phyloP scores from a whole-genome alignment of 2,797 vertebrate genomes.

The Enteromius trimaculatus region DNA sequence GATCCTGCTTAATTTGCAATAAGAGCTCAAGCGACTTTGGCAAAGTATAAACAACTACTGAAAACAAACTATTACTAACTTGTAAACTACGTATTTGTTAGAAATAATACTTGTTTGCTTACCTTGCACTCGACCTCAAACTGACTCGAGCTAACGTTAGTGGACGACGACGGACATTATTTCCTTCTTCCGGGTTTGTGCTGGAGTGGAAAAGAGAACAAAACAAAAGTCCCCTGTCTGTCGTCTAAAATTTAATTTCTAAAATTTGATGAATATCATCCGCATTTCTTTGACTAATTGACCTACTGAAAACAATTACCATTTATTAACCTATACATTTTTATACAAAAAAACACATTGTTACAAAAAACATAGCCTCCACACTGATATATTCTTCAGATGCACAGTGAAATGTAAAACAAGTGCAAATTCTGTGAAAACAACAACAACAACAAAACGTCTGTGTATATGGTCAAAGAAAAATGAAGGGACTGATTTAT shows the following conservation, averaged over 20 bases:
- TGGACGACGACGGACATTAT: conserved; percentile 54
- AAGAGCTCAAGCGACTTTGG: conserved; percentile 9
- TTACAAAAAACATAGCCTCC: not conserved
- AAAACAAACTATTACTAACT: not conserved
- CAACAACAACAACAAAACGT: not conserved
- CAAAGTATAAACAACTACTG: not conserved
- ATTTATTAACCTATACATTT: not conserved
- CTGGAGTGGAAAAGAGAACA: conserved; percentile 9
- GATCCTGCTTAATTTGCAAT: not conserved
- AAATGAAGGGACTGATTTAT: not conserved
- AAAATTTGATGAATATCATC: not conserved
- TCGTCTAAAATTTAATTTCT: not conserved
- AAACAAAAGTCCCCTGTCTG: conserved; percentile 51
- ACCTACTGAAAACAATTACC: not conserved
- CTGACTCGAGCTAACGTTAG: conserved; percentile 43
- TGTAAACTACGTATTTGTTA: not conserved
- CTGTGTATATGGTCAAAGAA: not conserved
- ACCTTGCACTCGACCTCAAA: conserved; percentile 57
- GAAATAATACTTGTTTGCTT: conserved; percentile 43
- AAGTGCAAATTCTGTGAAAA: not conserved
- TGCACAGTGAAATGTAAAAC: not conserved
- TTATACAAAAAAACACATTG: too few species aligned
- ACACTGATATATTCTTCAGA: not conserved
- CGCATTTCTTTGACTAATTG: not conserved
- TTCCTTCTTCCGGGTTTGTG: conserved; percentile 57